Base-by-base conservation (phyloP, 2,888 invertebrate genomes). In the Oligia latruncula region DNA sequence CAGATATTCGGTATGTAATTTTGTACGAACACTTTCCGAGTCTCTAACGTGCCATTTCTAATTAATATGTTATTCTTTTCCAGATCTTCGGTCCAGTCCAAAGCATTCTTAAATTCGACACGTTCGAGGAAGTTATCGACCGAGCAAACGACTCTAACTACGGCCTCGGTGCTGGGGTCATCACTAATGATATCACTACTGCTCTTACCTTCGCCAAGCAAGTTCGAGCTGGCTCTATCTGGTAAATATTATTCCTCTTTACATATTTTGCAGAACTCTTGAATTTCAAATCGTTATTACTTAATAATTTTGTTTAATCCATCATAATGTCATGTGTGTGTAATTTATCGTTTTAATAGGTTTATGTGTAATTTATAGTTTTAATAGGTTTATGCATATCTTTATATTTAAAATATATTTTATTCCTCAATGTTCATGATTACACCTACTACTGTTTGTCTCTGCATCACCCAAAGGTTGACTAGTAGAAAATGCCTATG, bases 21-120 rank as follows among this genome's bases (percentile, higher is more conserved):
- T 29, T 20, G 43, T 2, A 35, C 29, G 1, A 23, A 29, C 9
- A 9, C 11, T 71, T 20, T 11, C 5, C 60, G 20, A 20, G 9
- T 35, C 20, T 40, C 35, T 35, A 40, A 11, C 11, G 2, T 65
- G 5, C 23, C 20, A 40, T 9, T 1, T 65, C 17, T 35, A 13
- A 68, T 9, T 11, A 49, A 13, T 60, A 11, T 11, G 49, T 64
- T 71, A n/a, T 40, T 40, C 2, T 20, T 60, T 81, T 62, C 8
- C 90, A 98, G 98, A 99, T 99, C 90, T 99, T 99, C 93, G 99
- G 99, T 0, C 99, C 99, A 1, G 99, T 99, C 0, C 99, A 99
- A 95, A 98, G 98, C 78, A 98, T 99, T 87, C 96, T 99, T 74
- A 98, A 98, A 94, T 99, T 99, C 91, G 98, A 98, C 71, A 97